Conservation (phyloP, 2,888 invertebrate species). For the Eristalinus aeneus region DNA sequence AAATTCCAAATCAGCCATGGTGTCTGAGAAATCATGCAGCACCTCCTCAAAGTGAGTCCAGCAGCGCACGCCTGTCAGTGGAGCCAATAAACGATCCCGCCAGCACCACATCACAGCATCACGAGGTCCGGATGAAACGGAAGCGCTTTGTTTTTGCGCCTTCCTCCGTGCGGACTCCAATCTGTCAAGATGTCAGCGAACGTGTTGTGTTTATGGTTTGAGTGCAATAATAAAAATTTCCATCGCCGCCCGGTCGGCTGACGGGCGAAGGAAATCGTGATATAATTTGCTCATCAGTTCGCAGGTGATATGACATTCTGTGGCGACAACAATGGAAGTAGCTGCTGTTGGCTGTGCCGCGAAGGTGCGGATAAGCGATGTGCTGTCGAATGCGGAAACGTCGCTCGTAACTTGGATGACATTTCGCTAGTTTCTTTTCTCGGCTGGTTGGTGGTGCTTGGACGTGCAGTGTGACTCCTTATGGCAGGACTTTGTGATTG, state of each 20-base stretch:
- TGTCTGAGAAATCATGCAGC: constrained; percentile 26
- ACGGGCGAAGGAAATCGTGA: constrained; percentile 49
- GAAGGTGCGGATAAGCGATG: constrained; percentile 2
- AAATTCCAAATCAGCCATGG: constrained; percentile 43
- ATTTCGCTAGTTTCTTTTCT: constrained; percentile 15
- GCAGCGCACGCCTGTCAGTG: not conserved
- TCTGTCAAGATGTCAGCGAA: constrained; percentile 63
- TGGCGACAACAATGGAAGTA: constrained; percentile 41
- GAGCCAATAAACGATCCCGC: not conserved
- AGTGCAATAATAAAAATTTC: constrained; percentile 63
- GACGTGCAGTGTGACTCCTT: not conserved
- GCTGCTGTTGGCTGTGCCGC: constrained; percentile 10
- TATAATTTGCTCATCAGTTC: constrained; percentile 54
- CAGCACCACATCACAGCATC: not conserved
- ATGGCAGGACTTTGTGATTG: constrained; percentile 8
- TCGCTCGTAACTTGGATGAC: constrained; percentile 53
- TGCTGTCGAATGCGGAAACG: constrained; percentile 51
- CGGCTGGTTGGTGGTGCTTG: not conserved
- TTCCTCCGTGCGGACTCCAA: constrained; percentile 44
- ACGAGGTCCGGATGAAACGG: constrained; percentile 25
- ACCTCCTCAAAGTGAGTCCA: constrained; percentile 14
- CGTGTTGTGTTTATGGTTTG: constrained; percentile 67
- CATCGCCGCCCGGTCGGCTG: constrained; percentile 14
- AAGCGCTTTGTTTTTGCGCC: constrained; percentile 54
- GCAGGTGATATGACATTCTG: constrained; percentile 39